Evolutionary conservation across 2,797 vertebrate genomes (phyloP), one percentile per base, ranked within the genome.

Genomic region (Hydrophis major): DNA sequence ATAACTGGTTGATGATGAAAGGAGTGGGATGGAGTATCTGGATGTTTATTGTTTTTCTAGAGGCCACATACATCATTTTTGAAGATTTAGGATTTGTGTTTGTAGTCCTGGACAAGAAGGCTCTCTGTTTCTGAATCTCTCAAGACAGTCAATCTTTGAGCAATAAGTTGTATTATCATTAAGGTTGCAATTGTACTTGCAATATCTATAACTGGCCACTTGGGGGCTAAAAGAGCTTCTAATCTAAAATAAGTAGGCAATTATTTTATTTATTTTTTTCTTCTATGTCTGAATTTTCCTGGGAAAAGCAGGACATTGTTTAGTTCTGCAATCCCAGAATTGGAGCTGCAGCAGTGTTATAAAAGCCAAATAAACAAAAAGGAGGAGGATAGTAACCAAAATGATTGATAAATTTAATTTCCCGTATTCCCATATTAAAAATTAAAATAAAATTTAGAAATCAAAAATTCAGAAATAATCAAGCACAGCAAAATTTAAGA

Each of bases 181-280:
- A 88, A 59, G 32, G 90, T 59, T 0, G 0, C 0, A 87, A 66
- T 6, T 37, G 4, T 25, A 0, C 28, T 25, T 0, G 0, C 47
- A 69, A 3, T 78, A 91, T 61, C 57, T 57, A 92, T 74, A 89
- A 92, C 0, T 0, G 10, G 25, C 32, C 63, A 37, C 78, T 4
- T 32, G 89, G 89, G 66, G 86, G 25, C 4, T 7, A 2, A 53
- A 1, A 0, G 32, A 4, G 90, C 90, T 88, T 32, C 1, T 91
- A 60, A 55, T 74, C 53, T 0, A 88, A 83, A 90, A 74, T 6
- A 92, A 90, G 42, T 1, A 42, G 16, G 20, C 6, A 57, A 63
- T 22, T 37, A 4, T 37, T 42, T 90, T 32, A 25, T 37, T 50
- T 11, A 32, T 61, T 53, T 53, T 53, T n/a, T n/a, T 13, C 56